phyloP scores from a whole-genome alignment of 2,888 invertebrate species.

The Mellilla xanthometata region DNA sequence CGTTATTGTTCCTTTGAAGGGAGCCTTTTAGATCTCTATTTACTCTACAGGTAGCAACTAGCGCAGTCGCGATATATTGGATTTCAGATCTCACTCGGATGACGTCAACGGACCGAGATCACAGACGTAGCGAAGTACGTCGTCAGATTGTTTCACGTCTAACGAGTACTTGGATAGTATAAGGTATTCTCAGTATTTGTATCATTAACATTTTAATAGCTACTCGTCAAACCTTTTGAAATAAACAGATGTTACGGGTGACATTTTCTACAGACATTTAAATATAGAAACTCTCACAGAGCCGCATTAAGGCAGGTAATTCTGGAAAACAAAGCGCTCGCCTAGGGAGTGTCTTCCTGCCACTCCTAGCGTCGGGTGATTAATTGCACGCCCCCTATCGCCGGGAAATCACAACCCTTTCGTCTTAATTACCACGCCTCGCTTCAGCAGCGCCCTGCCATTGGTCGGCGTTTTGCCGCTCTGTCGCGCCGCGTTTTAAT shows the following conservation, averaged over 20 bases:
- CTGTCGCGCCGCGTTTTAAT: conserved; percentile 72
- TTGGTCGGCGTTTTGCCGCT: conserved; percentile 59
- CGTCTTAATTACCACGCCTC: conserved; percentile 80
- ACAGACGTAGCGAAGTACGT: background rate
- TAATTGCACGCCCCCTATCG: conserved; percentile 65
- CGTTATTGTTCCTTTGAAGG: conserved; percentile 64
- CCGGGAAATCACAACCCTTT: conserved; percentile 81
- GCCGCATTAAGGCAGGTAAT: conserved; percentile 29
- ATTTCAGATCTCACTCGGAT: conserved; percentile 5
- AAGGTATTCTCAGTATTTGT: no score
- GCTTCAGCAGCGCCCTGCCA: conserved; percentile 65
- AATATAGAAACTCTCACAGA: no score
- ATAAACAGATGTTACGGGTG: no score
- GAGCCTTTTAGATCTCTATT: conserved; percentile 48
- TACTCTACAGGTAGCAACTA: conserved; percentile 21
- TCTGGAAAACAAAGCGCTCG: conserved; percentile 39
- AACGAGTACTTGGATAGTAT: background rate
- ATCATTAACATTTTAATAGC: no score
- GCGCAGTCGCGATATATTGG: conserved; percentile 10
- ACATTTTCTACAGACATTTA: no score
- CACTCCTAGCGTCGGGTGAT: conserved; percentile 59
- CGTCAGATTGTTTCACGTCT: background rate
- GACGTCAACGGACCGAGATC: conserved; percentile 11
- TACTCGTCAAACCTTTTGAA: no score
- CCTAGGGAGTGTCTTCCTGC: conserved; percentile 47